Percentiles rank a stretch among this genome's conserved stretches.
Conservation (phyloP, 1,140 invertebrate species). For the Nautilus pompilius region DNA sequence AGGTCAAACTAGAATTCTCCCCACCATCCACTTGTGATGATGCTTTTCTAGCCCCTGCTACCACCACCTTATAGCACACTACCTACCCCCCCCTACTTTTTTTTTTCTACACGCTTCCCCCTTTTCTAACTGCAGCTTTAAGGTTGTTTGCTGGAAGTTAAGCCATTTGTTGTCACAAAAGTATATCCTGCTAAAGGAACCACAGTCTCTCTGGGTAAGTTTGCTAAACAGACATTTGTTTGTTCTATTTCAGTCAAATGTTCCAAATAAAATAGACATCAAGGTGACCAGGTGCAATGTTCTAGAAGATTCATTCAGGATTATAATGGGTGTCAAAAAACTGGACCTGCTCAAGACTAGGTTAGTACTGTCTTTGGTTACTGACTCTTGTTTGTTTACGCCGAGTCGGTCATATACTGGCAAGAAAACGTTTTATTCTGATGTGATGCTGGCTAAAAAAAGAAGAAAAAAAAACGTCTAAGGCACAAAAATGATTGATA, state of each 20-base stretch:
- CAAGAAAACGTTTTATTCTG: neutral
- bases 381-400: neutral
- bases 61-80: no score
- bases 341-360: constrained; percentile 79
- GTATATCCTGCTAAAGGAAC: no score
- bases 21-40: no score
- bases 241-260: constrained; percentile 72
- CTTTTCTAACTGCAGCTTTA: neutral
- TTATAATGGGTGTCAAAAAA: constrained; percentile 46
- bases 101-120: neutral
- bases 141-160: no score
- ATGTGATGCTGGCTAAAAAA: no score
- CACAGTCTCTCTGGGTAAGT: no score
- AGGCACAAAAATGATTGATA: no score
- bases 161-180: no score
- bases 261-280: constrained; percentile 97
- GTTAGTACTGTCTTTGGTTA: constrained; percentile 17
- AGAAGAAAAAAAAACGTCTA: no score
- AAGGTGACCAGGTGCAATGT: constrained; percentile 85
- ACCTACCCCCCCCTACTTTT: neutral
- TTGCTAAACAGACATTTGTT: no score
- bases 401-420: neutral
- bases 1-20: no score
- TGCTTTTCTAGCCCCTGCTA: no score
- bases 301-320: constrained; percentile 83